Conservation (phyloP, 64 coral and sea anemone genomes). For the Acropora tenuis region DNA sequence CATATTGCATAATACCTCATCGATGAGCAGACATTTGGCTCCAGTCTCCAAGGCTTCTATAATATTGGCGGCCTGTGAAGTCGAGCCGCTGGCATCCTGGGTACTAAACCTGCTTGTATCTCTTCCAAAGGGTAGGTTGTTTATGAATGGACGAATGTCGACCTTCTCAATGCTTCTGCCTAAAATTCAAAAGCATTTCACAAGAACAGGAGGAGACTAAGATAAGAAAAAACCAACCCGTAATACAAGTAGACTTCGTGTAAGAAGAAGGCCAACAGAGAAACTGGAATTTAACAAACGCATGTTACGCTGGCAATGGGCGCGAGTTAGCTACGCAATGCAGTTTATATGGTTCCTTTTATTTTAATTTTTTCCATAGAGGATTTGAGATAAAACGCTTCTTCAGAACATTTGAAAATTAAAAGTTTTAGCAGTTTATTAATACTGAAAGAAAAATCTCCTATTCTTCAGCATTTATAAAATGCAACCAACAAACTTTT, state of each 20-base stretch:
- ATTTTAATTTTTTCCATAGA: no score
- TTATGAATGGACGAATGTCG: slow-evolving; percentile 82
- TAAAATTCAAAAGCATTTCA: neutral
- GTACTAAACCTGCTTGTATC: slow-evolving; percentile 82
- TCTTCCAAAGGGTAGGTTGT: slow-evolving; percentile 74
- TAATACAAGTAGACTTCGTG: neutral
- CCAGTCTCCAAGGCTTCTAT: slow-evolving; percentile 76
- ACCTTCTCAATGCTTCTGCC: slow-evolving; percentile 79
- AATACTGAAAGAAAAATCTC: no score
- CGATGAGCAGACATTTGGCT: slow-evolving; percentile 75
- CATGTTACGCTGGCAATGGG: no score
- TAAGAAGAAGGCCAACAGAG: neutral
- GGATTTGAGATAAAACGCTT: no score
- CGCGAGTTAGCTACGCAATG: no score
- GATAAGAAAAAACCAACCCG: neutral
- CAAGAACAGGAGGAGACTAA: neutral
- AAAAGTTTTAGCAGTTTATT: no score
- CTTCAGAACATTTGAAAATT: no score
- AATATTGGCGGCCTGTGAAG: slow-evolving; percentile 79
- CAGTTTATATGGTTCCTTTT: no score
- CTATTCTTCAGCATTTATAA: no score
- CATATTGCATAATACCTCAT: slow-evolving; percentile 40
- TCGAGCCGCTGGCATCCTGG: slow-evolving; percentile 79
- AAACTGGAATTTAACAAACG: neutral
- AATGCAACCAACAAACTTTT: no score